These are phyloP conservation scores for Peromyscus aztecus DNA, from an alignment of 2,797 vertebrate genomes.

Conservation along the genomic window DNA sequence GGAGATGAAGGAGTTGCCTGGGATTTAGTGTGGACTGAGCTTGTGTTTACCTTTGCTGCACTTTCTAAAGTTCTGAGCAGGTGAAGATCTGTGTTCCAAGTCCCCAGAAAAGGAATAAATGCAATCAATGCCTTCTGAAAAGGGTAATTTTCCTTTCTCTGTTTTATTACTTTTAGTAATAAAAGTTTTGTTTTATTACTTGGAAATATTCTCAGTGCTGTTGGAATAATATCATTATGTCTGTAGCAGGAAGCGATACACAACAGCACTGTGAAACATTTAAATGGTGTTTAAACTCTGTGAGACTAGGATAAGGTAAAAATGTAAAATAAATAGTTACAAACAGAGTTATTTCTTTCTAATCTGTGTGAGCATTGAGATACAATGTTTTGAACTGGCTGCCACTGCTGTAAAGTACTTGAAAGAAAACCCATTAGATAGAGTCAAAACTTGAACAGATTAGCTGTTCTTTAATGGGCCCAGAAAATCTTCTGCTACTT, in stretches of 20 bases:
- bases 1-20: not conserved
- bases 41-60: not conserved
- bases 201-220: conserved; percentile 1
- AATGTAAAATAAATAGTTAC: conserved; percentile 58
- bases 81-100: not conserved
- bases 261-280: conserved; percentile 33
- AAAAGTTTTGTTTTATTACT: conserved; percentile 48
- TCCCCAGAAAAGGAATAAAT: conserved; percentile 41
- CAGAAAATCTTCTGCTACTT: conserved; percentile 82
- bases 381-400: conserved; percentile 84
- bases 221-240: conserved; percentile 57
- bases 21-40: not conserved
- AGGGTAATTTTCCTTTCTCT: conserved; percentile 33
- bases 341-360: conserved; percentile 73
- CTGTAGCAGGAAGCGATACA: conserved; percentile 10
- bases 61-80: not conserved
- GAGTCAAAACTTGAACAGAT: conserved; percentile 86
- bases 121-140: conserved; percentile 40
- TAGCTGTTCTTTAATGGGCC: conserved; percentile 83
- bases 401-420: conserved; percentile 81
- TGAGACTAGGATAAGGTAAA: conserved; percentile 61
- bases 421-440: conserved; percentile 86
- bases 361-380: conserved; percentile 77
- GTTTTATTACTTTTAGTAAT: too few relatives aligned
- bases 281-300: conserved; percentile 62